phyloP scores from a whole-genome alignment of 2,797 vertebrate genomes.

The Pipistrellus pygmaeus region DNA sequence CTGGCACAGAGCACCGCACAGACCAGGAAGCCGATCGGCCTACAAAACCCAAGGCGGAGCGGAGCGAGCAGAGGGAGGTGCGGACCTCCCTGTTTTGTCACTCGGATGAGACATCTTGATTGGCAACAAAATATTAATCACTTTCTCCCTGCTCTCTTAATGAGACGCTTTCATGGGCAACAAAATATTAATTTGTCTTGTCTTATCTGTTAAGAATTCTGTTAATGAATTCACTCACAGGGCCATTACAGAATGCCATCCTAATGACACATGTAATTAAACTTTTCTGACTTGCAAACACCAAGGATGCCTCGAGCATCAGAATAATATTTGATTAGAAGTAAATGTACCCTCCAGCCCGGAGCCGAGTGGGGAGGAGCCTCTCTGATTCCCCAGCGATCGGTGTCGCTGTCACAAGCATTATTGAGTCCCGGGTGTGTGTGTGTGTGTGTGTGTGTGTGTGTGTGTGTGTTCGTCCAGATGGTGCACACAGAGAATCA shows the following conservation, averaged over 20 bases:
- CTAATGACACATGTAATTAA: conserved; percentile 88
- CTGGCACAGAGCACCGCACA: not conserved
- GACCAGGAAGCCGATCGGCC: conserved; percentile 44
- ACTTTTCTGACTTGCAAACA: conserved; percentile 84
- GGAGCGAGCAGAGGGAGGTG: not conserved
- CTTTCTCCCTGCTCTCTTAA: conserved; percentile 84
- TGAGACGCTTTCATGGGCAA: conserved; percentile 85
- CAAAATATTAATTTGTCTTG: conserved; percentile 85
- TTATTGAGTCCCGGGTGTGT: not conserved
- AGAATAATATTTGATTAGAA: conserved; percentile 83
- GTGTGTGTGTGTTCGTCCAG: accelerated
- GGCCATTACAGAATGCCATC: conserved; percentile 80
- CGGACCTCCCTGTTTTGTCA: conserved; percentile 74
- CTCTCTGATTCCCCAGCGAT: conserved; percentile 12
- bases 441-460: too few species aligned
- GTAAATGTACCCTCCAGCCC: conserved; percentile 62
- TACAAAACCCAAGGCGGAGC: not conserved
- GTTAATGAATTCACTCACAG: conserved; percentile 85
- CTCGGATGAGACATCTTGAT: conserved; percentile 83
- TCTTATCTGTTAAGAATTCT: conserved; percentile 83
- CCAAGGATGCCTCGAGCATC: conserved; percentile 81
- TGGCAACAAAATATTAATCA: conserved; percentile 87
- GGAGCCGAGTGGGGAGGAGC: not conserved
- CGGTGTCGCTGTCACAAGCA: not conserved
- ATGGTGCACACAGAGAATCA: accelerated